Conservation (phyloP, 2,113 vertebrate species). For the Solea solea region DNA sequence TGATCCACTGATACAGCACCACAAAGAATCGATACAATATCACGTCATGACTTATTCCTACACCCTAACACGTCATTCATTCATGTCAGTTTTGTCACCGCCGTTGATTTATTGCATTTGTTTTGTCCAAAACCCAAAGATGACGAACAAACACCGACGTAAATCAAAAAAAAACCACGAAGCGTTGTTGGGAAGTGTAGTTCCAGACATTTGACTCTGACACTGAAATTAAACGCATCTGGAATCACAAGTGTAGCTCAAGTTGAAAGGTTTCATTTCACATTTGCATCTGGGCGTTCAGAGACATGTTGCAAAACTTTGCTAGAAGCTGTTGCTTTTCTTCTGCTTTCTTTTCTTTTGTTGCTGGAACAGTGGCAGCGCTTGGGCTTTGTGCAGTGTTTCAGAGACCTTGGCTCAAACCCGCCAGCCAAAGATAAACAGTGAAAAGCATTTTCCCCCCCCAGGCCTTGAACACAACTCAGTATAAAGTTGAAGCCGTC, state of each 20-base stretch:
- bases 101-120: too few relatives aligned
- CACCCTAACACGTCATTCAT: too few relatives aligned
- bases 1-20: too few relatives aligned
- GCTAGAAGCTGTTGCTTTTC: conserved; percentile 8
- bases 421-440: conserved; percentile 69
- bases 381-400: conserved; percentile 40
- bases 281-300: conserved; percentile 19
- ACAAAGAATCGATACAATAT: too few relatives aligned
- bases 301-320: conserved; percentile 35
- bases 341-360: background rate
- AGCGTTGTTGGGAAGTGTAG: conserved; percentile 19
- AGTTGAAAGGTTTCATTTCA: conserved; percentile 16
- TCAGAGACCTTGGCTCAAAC: conserved; percentile 56
- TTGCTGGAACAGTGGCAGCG: conserved; percentile 31
- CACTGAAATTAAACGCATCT: conserved; percentile 27
- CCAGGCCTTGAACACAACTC: conserved; percentile 59
- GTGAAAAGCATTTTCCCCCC: conserved; percentile 56
- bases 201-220: conserved; percentile 26
- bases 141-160: too few relatives aligned
- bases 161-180: too few relatives aligned
- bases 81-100: too few relatives aligned
- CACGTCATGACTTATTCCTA: too few relatives aligned
- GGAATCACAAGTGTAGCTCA: conserved; percentile 34
- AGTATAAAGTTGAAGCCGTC: conserved; percentile 67
- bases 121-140: too few relatives aligned